phyloP scores from a whole-genome alignment of 2,113 vertebrate species.

The Smithornis capensis region DNA sequence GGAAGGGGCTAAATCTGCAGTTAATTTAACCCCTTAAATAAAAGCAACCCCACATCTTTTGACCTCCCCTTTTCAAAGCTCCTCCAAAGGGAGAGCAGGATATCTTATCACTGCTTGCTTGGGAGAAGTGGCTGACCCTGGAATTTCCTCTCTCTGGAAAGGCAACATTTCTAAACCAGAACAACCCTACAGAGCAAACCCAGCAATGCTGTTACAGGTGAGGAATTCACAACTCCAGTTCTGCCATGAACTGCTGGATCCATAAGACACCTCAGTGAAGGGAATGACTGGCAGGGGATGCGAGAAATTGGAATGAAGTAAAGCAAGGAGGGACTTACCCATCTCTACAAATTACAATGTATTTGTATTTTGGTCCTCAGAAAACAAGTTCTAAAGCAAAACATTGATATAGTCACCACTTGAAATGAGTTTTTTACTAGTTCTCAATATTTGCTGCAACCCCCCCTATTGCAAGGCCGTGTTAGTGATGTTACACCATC shows the following conservation, averaged over 20 bases:
- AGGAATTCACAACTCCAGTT: neutral
- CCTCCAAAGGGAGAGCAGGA: neutral
- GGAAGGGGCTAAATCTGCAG: neutral
- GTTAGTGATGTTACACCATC: fast-evolving
- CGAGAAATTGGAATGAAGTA: neutral
- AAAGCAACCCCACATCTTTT: neutral
- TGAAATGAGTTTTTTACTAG: neutral
- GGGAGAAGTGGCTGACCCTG: fast-evolving
- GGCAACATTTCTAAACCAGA: neutral
- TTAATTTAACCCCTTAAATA: neutral
- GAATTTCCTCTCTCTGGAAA: neutral
- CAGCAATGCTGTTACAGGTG: neutral
- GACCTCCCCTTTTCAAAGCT: neutral
- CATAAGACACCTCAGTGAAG: fast-evolving
- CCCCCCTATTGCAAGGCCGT: neutral
- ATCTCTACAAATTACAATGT: neutral
- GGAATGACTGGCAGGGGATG: neutral
- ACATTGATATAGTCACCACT: fast-evolving
- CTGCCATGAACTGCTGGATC: neutral
- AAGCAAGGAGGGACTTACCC: neutral
- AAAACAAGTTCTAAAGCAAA: neutral
- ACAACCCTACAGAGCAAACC: neutral
- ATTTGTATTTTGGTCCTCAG: neutral
- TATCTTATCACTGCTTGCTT: neutral
- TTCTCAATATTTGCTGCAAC: fast-evolving